Percentiles rank a stretch among this genome's conserved stretches.
These are phyloP conservation scores for Stegodyphus mimosarum DNA, from an alignment of 1,140 invertebrate species.

Conservation along the genomic window DNA sequence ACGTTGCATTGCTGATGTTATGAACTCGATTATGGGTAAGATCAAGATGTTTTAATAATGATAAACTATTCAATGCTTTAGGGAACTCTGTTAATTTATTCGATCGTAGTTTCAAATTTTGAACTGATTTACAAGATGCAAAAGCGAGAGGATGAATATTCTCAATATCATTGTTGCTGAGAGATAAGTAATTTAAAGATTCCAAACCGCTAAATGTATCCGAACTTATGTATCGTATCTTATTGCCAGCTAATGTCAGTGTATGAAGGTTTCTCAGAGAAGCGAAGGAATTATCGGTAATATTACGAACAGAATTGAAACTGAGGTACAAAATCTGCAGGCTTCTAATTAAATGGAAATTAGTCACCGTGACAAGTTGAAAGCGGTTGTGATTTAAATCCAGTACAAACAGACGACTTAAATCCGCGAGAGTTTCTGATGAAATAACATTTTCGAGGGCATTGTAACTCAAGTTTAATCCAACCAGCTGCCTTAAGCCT, in stretches of 20 bases:
- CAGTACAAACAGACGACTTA: constrained; percentile 81
- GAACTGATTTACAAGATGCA: constrained; percentile 63
- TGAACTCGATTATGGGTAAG: constrained; percentile 87
- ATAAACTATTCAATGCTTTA: constrained; percentile 61
- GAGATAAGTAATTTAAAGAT: constrained; percentile 83
- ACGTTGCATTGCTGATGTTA: constrained; percentile 50
- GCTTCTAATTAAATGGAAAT: constrained; percentile 73
- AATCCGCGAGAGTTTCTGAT: constrained; percentile 52
- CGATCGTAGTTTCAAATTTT: constrained; percentile 65
- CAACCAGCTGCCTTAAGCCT: constrained; percentile 59
- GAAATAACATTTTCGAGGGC: constrained; percentile 51
- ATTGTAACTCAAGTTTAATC: constrained; percentile 60
- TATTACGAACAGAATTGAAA: constrained; percentile 64
- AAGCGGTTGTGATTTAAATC: constrained; percentile 88
- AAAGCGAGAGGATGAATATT: constrained; percentile 64
- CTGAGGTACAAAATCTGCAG: constrained; percentile 64
- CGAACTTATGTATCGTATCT: constrained; percentile 80
- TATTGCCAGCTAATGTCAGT: constrained; percentile 81
- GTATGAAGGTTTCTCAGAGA: constrained; percentile 87
- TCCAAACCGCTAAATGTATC: constrained; percentile 86
- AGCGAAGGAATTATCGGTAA: constrained; percentile 73
- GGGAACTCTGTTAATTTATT: constrained; percentile 64
- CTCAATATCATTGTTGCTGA: constrained; percentile 81
- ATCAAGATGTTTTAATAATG: constrained; percentile 82
- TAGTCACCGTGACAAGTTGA: constrained; percentile 81